These are phyloP conservation scores for Tor tambroides DNA, from an alignment of 2,113 vertebrate genomes.

Conservation along the genomic window DNA sequence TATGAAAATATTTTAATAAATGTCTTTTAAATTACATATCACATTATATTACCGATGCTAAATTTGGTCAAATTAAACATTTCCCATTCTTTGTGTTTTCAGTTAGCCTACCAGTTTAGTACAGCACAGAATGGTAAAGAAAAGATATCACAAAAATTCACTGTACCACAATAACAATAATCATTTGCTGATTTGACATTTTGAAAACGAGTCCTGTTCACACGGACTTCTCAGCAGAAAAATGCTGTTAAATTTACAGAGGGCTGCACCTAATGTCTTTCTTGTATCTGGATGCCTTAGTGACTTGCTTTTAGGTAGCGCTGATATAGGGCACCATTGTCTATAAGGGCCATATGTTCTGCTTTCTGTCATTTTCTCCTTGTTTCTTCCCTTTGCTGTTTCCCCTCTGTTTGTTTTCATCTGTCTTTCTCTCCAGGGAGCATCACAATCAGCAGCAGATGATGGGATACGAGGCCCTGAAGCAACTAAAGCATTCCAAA, in stretches of 20 bases:
- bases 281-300: background rate
- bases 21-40: no score
- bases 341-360: constrained; percentile 12
- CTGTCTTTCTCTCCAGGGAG: constrained; percentile 49
- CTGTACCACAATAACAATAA: background rate
- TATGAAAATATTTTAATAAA: no score
- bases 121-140: background rate
- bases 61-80: no score
- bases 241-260: background rate
- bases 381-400: background rate
- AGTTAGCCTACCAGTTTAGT: background rate
- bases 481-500: constrained; percentile 47
- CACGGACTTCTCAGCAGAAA: background rate
- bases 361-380: background rate
- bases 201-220: background rate
- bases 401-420: constrained; percentile 31
- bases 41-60: no score
- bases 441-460: constrained; percentile 40
- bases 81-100: background rate
- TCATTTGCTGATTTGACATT: background rate
- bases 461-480: constrained; percentile 32
- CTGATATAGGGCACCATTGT: background rate
- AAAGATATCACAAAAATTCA: background rate
- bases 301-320: background rate
- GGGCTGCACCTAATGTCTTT: background rate